A percentile compares a stretch with the other conserved stretches of the same genome.
Conservation (phyloP, 2,888 invertebrate genomes). For the Listrodromus nycthemerus region DNA sequence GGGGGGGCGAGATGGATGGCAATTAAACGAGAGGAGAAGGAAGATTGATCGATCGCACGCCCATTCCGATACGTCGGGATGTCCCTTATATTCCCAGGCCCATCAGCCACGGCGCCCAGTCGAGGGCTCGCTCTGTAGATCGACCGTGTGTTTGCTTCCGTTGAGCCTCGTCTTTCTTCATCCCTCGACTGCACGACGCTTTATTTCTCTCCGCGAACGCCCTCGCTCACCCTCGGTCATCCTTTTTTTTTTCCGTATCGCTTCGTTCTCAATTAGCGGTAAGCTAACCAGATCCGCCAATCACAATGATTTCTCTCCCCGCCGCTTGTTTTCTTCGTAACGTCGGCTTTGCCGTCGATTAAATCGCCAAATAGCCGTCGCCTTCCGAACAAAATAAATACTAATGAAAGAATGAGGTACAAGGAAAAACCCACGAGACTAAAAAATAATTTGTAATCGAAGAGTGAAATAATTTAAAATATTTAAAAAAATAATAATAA, state of each 20-base stretch:
- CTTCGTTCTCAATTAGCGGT: slow-evolving; percentile 24
- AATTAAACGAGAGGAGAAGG: slow-evolving; percentile 48
- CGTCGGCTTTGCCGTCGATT: background rate
- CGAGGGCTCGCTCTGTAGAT: background rate
- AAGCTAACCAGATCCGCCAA: slow-evolving; percentile 29
- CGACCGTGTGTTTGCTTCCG: background rate
- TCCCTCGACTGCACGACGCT: background rate
- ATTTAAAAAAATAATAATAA: background rate
- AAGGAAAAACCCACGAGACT: background rate
- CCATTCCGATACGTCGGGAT: slow-evolving; percentile 8
- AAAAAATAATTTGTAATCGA: too few relatives aligned
- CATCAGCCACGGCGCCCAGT: slow-evolving; percentile 8
- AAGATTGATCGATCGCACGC: slow-evolving; percentile 55
- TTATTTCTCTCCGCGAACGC: background rate
- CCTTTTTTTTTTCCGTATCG: slow-evolving; percentile 14
- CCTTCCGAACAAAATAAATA: background rate
- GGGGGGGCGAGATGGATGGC: slow-evolving; percentile 7
- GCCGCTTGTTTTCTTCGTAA: background rate
- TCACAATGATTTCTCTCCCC: background rate
- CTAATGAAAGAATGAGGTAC: background rate
- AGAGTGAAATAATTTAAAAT: background rate
- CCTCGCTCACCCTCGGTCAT: background rate
- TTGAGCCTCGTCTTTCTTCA: background rate
- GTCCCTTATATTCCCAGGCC: slow-evolving; percentile 6
- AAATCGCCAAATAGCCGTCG: background rate